A percentile compares a stretch with the other conserved stretches of the same genome.
These are phyloP conservation scores for Styela plicata DNA, from an alignment of 23 tunicate genomes.

Conservation along the genomic window DNA sequence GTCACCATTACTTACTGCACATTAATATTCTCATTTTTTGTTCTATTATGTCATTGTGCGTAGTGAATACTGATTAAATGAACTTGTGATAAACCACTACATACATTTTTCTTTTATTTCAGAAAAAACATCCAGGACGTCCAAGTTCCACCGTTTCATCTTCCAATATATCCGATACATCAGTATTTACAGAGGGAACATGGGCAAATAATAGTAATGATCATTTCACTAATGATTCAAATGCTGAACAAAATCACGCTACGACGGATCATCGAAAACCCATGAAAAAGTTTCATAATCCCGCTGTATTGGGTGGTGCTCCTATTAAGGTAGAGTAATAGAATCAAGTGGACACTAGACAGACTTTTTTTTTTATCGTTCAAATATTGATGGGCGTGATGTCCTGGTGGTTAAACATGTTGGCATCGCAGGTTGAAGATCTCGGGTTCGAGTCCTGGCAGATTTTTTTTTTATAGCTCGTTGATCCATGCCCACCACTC, in stretches of 20 bases:
- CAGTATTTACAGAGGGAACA: conserved; percentile 14
- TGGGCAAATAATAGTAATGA: conserved; percentile 2
- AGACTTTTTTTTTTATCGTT: no score
- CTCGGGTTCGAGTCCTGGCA: no score
- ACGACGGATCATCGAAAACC: not conserved
- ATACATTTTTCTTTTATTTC: no score
- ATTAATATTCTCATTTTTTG: not conserved
- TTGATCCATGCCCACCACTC: no score
- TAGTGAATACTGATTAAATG: no score
- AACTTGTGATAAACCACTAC: no score
- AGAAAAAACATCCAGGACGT: conserved; percentile 21
- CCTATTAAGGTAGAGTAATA: not conserved
- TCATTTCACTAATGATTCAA: not conserved
- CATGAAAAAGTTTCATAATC: not conserved
- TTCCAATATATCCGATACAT: conserved; percentile 21
- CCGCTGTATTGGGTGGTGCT: conserved; percentile 24
- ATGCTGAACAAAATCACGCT: not conserved
- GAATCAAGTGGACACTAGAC: no score
- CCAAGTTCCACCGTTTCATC: conserved; percentile 18
- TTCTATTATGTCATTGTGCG: not conserved
- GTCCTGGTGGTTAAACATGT: no score
- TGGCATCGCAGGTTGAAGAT: no score
- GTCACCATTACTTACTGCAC: no score
- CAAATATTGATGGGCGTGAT: no score
- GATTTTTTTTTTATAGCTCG: no score